Conservation (phyloP, 2,888 invertebrate species). For the Tetrapedia diversipes region DNA sequence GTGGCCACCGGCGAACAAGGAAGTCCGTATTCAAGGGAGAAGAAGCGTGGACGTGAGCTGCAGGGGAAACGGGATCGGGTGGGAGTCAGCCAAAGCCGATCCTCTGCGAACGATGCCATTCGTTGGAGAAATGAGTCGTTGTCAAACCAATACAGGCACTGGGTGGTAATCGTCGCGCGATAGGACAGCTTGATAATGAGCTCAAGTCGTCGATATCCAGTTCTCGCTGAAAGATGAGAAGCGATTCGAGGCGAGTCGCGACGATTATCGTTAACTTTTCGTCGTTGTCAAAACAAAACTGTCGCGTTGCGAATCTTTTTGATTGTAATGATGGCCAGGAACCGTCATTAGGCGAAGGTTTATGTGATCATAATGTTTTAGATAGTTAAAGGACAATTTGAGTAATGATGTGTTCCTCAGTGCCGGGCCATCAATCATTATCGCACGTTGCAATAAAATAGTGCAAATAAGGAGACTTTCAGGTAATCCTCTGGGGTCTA, state of each 20-base stretch:
- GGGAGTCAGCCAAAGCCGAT: constrained; percentile 42
- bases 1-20: constrained; percentile 29
- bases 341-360: no score
- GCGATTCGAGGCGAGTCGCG: not conserved
- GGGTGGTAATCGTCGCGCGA: not conserved
- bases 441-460: no score
- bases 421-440: no score
- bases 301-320: no score
- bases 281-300: no score
- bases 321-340: no score
- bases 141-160: no score
- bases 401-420: no score
- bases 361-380: no score
- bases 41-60: constrained; percentile 45
- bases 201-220: not conserved
- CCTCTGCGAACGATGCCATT: not conserved
- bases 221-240: not conserved
- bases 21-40: constrained; percentile 36
- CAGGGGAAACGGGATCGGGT: constrained; percentile 22
- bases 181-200: not conserved
- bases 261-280: not conserved
- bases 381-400: no score
- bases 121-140: constrained; percentile 30
- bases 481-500: no score
- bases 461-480: no score